Evolutionary conservation across 2,113 vertebrate species (phyloP).

Genomic region (Neodon shergylaensis): DNA sequence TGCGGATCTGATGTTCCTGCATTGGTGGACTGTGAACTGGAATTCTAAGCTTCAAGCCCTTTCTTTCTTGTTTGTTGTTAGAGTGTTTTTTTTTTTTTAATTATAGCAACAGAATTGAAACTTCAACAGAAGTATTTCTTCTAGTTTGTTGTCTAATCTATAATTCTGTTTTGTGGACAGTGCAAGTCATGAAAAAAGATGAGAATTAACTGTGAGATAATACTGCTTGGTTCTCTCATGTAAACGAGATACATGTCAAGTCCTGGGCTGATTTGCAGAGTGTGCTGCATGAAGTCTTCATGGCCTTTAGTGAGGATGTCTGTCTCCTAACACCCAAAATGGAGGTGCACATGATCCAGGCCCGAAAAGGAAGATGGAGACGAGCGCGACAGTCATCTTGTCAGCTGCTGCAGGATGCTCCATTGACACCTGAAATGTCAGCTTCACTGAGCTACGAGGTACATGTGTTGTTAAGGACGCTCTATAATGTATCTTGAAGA

Average conservation of each 20-base stretch:
- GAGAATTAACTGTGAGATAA: background rate
- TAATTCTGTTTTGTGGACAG: background rate
- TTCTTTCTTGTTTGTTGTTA: background rate
- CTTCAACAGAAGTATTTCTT: background rate
- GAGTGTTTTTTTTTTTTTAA: too few species aligned
- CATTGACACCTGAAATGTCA: background rate
- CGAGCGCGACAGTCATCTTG: background rate
- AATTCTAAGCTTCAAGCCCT: background rate
- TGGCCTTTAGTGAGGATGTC: background rate
- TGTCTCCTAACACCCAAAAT: background rate
- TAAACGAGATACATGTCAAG: background rate
- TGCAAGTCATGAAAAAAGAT: background rate
- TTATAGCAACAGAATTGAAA: background rate
- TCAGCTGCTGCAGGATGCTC: background rate
- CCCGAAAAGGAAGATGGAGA: background rate
- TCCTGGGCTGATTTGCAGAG: background rate
- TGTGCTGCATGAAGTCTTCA: background rate
- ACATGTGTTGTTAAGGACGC: background rate
- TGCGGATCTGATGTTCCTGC: background rate
- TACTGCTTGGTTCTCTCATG: background rate
- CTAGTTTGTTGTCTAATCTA: background rate
- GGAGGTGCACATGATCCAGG: background rate
- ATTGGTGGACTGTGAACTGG: background rate
- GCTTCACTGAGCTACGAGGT: background rate
- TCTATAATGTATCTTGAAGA: background rate